Base-by-base conservation (phyloP, 2,113 vertebrate species). In the Mesembrinibis cayennensis region DNA sequence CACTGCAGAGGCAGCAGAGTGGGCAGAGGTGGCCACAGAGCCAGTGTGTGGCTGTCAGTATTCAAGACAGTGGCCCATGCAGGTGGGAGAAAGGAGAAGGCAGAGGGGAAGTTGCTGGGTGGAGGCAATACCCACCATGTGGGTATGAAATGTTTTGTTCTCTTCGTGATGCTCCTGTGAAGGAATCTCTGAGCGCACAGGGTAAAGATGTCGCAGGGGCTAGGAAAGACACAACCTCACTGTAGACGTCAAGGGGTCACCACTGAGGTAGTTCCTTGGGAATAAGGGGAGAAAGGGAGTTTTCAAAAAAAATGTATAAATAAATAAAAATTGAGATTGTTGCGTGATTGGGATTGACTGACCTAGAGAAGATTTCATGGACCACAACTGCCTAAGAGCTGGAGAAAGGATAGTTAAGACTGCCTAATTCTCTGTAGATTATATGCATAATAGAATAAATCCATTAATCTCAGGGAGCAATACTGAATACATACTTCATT, bases 111-210 rank as follows among this genome's bases (percentile, higher is more conserved):
- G 3, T 69, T 20, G 2, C 16, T 21, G 3, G 3, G 26, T 38
- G 13, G 65, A 56, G 29, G 3, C 47, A 19, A 2, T 32, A 38
- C 16, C 40, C 16, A 8, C 40, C 0, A 0, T 9, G 20, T 34
- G 53, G 32, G 1, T 19, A 9, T 7, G 18, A 55, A 85, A 23
- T 32, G 1, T 34, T 82, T 71, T 11, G 2, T 62, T 93, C 26
- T 82, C 44, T 77, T 45, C 4, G 0, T 36, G 32, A 30, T 69
- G 21, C 32, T 73, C 25, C 27, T 38, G 11, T 40, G 66, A 45
- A 59, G 42, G n/a, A 29, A 7, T 21, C 55, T 66, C 36, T 89
- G 61, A 85, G n/a, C 16, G 21, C 4, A 1, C 10, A 25, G 49
- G 3, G 25, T 29, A 14, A 66, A 61, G 47, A 6, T 21, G 15